These are phyloP conservation scores for Iguana delicatissima DNA, from an alignment of 2,797 vertebrate species.

Conservation along the genomic window DNA sequence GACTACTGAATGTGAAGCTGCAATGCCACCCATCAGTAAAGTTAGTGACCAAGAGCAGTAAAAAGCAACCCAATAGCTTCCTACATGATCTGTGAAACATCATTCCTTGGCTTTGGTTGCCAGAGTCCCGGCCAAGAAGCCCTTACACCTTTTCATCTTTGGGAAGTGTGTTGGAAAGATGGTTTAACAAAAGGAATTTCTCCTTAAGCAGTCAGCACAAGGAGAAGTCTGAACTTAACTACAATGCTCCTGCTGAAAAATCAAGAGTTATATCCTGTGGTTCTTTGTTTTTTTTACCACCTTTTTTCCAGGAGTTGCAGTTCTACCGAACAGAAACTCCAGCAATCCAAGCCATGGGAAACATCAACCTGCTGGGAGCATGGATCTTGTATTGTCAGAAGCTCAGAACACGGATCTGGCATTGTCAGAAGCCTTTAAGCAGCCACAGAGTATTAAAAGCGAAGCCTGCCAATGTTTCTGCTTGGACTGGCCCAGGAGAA, in stretches of 20 bases:
- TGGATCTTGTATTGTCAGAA: too few relatives aligned
- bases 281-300: background rate
- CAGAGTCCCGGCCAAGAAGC: background rate
- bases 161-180: background rate
- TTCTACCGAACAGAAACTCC: background rate
- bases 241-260: background rate
- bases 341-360: slow-evolving; percentile 34
- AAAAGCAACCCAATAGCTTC: too few relatives aligned
- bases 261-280: background rate
- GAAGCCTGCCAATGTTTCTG: background rate
- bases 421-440: background rate
- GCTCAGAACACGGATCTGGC: background rate
- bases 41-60: too few relatives aligned
- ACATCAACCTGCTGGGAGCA: background rate
- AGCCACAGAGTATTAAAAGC: background rate
- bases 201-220: rapidly evolving
- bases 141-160: background rate
- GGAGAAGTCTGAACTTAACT: background rate
- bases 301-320: background rate
- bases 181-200: background rate
- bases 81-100: too few relatives aligned
- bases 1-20: too few relatives aligned
- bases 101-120: too few relatives aligned
- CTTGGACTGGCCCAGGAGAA: background rate
- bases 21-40: too few relatives aligned